These are phyloP conservation scores for Apotomis turbidana DNA, from an alignment of 2,888 invertebrate genomes.

Conservation along the genomic window DNA sequence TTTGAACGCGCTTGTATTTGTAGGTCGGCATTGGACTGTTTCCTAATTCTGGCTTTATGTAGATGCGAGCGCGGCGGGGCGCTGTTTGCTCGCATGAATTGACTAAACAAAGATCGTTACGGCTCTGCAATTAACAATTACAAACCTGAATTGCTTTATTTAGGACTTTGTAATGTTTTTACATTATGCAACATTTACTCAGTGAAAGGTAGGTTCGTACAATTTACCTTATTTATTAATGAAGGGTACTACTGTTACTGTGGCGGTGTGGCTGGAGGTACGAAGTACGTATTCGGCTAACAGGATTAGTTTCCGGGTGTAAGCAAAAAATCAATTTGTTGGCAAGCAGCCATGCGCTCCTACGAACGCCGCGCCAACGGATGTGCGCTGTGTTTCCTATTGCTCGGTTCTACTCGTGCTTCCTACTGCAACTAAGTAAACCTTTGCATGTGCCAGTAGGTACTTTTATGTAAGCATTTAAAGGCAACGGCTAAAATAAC, in stretches of 20 bases:
- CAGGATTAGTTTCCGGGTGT: conserved; percentile 54
- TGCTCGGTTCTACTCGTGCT: conserved; percentile 5
- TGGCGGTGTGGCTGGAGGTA: conserved; percentile 47
- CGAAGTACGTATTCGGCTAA: conserved; percentile 50
- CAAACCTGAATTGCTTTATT: conserved; percentile 70
- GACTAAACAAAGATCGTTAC: conserved; percentile 70
- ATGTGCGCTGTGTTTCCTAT: conserved; percentile 21
- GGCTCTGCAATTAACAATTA: conserved; percentile 67
- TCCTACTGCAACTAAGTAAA: conserved; percentile 2
- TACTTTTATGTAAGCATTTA: background rate
- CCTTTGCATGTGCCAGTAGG: background rate
- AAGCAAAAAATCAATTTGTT: conserved; percentile 66
- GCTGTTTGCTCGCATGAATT: conserved; percentile 54
- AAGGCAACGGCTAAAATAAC: too few relatives aligned
- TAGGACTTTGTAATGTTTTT: conserved; percentile 50
- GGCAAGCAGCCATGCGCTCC: conserved; percentile 56
- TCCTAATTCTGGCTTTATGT: conserved; percentile 44
- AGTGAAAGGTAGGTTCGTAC: conserved; percentile 13
- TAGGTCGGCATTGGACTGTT: conserved; percentile 2
- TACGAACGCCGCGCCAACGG: conserved; percentile 18
- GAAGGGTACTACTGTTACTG: conserved; percentile 47
- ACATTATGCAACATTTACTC: conserved; percentile 24
- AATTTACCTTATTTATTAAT: conserved; percentile 35
- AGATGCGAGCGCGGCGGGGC: conserved; percentile 47
- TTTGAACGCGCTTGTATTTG: background rate